Percentiles rank a stretch among this genome's conserved stretches.
Conservation (phyloP, 1,140 invertebrate genomes). For the Aphaenogaster rudis region DNA sequence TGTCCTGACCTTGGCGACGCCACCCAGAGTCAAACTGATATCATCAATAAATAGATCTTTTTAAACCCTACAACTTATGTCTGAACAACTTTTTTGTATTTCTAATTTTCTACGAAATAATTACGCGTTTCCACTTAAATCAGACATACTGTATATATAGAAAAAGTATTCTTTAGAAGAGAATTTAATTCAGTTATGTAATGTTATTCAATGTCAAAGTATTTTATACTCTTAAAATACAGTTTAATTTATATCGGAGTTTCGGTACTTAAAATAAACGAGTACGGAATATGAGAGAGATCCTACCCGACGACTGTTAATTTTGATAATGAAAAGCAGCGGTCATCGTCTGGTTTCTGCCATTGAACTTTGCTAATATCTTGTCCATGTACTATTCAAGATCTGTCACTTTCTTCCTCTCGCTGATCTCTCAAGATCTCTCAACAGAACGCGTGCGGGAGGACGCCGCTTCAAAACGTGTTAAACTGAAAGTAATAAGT, state of each 20-base stretch:
- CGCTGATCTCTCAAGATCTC: neutral
- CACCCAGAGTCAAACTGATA: no score
- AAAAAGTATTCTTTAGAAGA: neutral
- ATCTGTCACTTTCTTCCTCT: constrained; percentile 43
- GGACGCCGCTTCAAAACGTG: neutral
- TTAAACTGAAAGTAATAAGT: constrained; percentile 26
- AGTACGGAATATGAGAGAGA: neutral
- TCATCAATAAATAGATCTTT: no score
- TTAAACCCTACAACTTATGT: no score
- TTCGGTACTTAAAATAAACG: neutral
- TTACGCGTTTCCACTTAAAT: no score
- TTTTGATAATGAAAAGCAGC: constrained; percentile 43
- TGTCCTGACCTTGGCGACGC: no score
- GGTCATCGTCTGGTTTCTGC: constrained; percentile 19
- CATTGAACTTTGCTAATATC: constrained; percentile 47
- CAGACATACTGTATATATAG: neutral
- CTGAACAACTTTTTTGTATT: no score
- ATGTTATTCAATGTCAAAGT: neutral
- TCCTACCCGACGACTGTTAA: neutral
- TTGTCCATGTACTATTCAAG: constrained; percentile 12
- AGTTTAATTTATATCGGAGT: neutral
- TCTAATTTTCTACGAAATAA: no score
- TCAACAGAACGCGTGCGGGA: neutral
- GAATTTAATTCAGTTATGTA: neutral
- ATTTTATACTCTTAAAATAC: neutral